phyloP scores from a whole-genome alignment of 92 coral and sea anemone species.

The Epizoanthus stellaris region DNA sequence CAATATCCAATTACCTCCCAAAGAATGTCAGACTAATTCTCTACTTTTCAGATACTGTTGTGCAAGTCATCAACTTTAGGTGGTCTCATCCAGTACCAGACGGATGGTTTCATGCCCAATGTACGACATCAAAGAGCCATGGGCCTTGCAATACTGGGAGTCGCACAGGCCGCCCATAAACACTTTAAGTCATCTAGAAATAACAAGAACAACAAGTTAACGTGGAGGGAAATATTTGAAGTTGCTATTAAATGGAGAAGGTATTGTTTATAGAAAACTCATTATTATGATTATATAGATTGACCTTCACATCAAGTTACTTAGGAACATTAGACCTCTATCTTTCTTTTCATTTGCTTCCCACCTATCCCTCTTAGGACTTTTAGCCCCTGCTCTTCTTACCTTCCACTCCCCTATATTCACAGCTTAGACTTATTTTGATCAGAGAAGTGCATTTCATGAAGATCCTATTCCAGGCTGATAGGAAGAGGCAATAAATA shows the following conservation, averaged over 20 bases:
- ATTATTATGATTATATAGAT: too few relatives aligned
- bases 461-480: too few relatives aligned
- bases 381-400: background rate
- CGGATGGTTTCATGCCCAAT: slow-evolving; percentile 83
- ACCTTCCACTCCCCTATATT: background rate
- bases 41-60: slow-evolving; percentile 59
- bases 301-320: too few relatives aligned
- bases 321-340: too few relatives aligned
- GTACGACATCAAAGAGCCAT: slow-evolving; percentile 79
- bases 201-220: slow-evolving; percentile 48
- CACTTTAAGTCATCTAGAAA: slow-evolving; percentile 73
- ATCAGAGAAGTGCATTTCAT: too few relatives aligned
- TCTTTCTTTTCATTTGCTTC: too few relatives aligned
- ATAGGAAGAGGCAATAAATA: too few relatives aligned
- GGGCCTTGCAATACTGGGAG: slow-evolving; percentile 86
- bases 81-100: slow-evolving; percentile 77
- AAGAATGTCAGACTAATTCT: background rate
- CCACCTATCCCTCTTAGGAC: background rate
- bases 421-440: too few relatives aligned
- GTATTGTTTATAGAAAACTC: slow-evolving; percentile 26
- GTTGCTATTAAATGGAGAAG: slow-evolving; percentile 89
- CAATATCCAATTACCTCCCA: background rate
- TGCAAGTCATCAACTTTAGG: slow-evolving; percentile 77
- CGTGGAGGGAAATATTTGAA: slow-evolving; percentile 86
- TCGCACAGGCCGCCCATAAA: slow-evolving; percentile 83